Conservation (phyloP, 2,888 invertebrate species). For the Philonicus albiceps region DNA sequence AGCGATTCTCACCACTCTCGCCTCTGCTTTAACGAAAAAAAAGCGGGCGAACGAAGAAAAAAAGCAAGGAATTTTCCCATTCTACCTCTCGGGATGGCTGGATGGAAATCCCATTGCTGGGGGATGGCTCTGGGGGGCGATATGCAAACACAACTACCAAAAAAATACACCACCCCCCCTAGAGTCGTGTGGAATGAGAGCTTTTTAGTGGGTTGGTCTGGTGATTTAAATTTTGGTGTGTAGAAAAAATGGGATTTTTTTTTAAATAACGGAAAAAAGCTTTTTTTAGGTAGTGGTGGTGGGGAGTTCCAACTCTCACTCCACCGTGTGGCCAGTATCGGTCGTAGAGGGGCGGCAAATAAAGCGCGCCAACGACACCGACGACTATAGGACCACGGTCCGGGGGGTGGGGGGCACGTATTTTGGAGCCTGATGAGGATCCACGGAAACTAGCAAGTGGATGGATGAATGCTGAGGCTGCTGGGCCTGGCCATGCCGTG, state of each 20-base stretch:
- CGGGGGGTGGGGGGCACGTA: conserved; percentile 14
- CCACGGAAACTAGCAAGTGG: background rate
- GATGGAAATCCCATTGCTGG: background rate
- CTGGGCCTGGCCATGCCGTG: background rate
- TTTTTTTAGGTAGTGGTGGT: conserved; percentile 18
- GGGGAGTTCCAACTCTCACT: background rate
- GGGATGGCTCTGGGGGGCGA: background rate
- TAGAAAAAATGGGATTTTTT: conserved; percentile 42
- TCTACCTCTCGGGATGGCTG: background rate
- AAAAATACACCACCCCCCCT: background rate
- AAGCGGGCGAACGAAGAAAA: background rate
- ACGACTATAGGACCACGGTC: background rate
- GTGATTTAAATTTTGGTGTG: conserved; percentile 38
- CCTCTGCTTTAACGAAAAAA: background rate
- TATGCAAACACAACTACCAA: conserved; percentile 32
- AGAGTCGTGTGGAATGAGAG: background rate
- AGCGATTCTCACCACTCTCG: conserved; percentile 26
- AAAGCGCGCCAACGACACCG: conserved; percentile 42
- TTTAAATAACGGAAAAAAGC: conserved; percentile 42
- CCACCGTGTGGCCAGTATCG: background rate
- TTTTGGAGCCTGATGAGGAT: conserved; percentile 40
- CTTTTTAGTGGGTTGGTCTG: conserved; percentile 35
- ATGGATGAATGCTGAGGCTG: background rate
- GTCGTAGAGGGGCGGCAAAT: background rate
- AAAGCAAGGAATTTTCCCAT: conserved; percentile 17